Conservation (phyloP, 2,888 invertebrate genomes). For the Lasioglossum malachurum region DNA sequence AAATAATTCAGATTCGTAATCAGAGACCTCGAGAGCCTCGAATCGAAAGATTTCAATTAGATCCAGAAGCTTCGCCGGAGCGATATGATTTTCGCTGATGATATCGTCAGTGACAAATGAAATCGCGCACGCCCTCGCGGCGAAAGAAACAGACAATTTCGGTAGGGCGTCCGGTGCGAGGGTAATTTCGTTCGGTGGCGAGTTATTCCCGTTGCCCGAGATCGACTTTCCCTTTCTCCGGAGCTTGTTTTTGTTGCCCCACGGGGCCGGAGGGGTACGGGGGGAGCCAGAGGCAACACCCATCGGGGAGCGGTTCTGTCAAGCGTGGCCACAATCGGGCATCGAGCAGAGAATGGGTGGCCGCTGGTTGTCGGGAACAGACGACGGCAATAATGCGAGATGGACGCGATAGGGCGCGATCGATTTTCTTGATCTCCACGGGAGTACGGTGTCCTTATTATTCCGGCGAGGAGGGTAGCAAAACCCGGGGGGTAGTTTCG, state of each 20-base stretch:
- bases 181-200: conserved; percentile 64
- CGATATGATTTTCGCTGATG: not conserved
- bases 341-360: conserved; percentile 29
- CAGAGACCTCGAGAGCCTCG: no score
- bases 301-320: conserved; percentile 32
- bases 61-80: no score
- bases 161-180: not conserved
- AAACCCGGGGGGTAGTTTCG: conserved; percentile 57
- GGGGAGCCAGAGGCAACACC: conserved; percentile 20
- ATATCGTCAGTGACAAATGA: conserved; percentile 18
- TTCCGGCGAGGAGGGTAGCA: conserved; percentile 58
- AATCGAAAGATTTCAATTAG: not conserved
- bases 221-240: not conserved
- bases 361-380: conserved; percentile 70
- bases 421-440: conserved; percentile 70
- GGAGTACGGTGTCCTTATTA: conserved; percentile 68
- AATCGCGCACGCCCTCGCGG: conserved; percentile 46
- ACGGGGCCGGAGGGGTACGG: not conserved
- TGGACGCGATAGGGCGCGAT: conserved; percentile 68
- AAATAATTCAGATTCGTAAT: no score
- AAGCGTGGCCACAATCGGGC: conserved; percentile 62
- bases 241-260: conserved; percentile 18
- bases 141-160: conserved; percentile 61
- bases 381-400: conserved; percentile 71
- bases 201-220: not conserved